These are phyloP conservation scores for Scrobipalpa costella DNA, from an alignment of 2,888 invertebrate genomes.

Conservation along the genomic window DNA sequence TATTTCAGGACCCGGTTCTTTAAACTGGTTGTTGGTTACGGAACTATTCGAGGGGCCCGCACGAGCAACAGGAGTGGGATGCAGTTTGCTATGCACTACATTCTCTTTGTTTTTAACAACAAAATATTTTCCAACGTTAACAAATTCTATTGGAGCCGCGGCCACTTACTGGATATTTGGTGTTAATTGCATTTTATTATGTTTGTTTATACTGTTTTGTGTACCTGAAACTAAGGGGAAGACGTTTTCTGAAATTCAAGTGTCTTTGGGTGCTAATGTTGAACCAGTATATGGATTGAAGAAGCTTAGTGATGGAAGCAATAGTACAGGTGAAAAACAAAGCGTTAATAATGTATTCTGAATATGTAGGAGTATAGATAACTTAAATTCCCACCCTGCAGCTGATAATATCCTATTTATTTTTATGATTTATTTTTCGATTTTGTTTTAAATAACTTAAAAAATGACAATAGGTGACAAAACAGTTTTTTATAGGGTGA, in stretches of 20 bases:
- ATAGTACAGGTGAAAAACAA: not conserved
- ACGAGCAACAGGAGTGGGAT: slow-evolving; percentile 50
- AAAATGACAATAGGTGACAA: no score
- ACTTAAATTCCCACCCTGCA: no score
- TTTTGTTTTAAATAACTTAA: no score
- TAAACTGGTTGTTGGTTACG: slow-evolving; percentile 53
- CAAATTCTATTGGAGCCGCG: slow-evolving; percentile 48
- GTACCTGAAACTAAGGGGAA: slow-evolving; percentile 69
- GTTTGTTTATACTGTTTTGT: slow-evolving; percentile 44
- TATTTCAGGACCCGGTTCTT: slow-evolving; percentile 57
- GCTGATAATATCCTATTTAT: no score
- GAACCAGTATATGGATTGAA: not conserved
- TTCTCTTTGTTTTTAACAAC: slow-evolving; percentile 45
- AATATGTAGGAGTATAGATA: no score
- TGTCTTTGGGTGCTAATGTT: slow-evolving; percentile 39
- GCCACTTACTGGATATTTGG: slow-evolving; percentile 54
- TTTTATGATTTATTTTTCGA: no score
- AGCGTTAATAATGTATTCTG: not conserved
- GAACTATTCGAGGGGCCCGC: slow-evolving; percentile 59
- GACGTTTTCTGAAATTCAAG: slow-evolving; percentile 60
- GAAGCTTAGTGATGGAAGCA: not conserved
- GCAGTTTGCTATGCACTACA: slow-evolving; percentile 35
- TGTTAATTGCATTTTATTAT: slow-evolving; percentile 41
- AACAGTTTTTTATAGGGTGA: no score
- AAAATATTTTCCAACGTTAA: slow-evolving; percentile 51